Base-by-base conservation (phyloP, 2,888 invertebrate genomes). In the Netelia inedita region DNA sequence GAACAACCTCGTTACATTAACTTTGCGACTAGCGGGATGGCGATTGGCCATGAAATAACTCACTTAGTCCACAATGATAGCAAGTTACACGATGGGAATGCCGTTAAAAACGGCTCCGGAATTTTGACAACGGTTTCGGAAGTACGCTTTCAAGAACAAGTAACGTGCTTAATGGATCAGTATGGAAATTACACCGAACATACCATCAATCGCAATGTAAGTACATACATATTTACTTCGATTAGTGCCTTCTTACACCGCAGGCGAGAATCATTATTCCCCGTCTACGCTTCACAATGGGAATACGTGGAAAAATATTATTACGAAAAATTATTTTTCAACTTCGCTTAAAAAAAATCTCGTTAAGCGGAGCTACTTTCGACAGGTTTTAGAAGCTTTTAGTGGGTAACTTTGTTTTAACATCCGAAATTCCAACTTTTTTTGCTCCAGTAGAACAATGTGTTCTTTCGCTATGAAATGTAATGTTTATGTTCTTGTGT, bases 31-130 rank as follows among this genome's bases (percentile, higher is more conserved):
- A 98, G 98, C 86, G 98, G 98, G 1, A 98, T 97, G 90, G 97
- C 98, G 2, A 98, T 98, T 90, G 98, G 98, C 0, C 98, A 98
- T 92, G 98, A 98, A 94, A 98, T 98, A 73, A 98, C 98, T 0
- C 98, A 98, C 91, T 98, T 98, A 10, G 98, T 98, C 90, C 98
- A 98, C 92, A 97, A 97, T 91, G 93, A 96, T 95, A 98, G 99
- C 73, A 96, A 98, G 69, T 98, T 98, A 94, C 99, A 98, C 91
- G 98, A 99, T 94, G 96, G 97, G 87, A 95, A 97, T 86, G 99
- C 98, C 14, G 98, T 98, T 94, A 94, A 98, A 86, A 96, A 97
- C 0, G 98, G 98, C 91, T 99, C n/a, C n/a, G n/a, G n/a, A n/a
- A n/a, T 99, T 98, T 99, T 98, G 98, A 96, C 97, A 87, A 95